A percentile compares a stretch with the other conserved stretches of the same genome.
Conservation (phyloP, 2,113 vertebrate species). For the Synodontis membranacea region DNA sequence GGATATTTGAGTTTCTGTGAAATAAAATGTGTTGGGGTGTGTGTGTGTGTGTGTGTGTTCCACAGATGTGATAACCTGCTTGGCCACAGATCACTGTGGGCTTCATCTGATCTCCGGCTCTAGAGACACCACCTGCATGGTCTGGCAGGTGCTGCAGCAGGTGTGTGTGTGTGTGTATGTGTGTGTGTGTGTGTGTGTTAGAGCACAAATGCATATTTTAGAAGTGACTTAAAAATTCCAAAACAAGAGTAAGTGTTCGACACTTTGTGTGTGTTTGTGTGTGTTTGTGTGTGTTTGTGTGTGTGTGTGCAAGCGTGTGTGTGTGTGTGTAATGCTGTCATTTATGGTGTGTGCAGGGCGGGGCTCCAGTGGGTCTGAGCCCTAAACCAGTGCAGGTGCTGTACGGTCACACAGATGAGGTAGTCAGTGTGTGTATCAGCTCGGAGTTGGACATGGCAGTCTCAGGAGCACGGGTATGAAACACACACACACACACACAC, state of each 20-base stretch:
- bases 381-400: constrained; percentile 92
- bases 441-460: constrained; percentile 95
- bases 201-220: background rate
- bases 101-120: constrained; percentile 97
- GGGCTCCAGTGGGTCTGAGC: constrained; percentile 81
- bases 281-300: background rate
- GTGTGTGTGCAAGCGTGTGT: constrained; percentile 67
- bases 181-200: background rate
- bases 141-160: constrained; percentile 96
- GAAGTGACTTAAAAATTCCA: background rate
- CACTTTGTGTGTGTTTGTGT: background rate
- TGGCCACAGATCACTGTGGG: constrained; percentile 91
- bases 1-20: background rate
- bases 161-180: constrained; percentile 61
- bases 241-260: background rate
- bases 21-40: background rate
- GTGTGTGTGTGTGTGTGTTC: constrained; percentile 20
- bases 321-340: background rate
- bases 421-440: constrained; percentile 89
- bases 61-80: constrained; percentile 92
- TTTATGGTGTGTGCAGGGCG: constrained; percentile 72
- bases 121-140: constrained; percentile 95
- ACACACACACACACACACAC: constrained; percentile 4
- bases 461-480: constrained; percentile 86
- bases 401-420: constrained; percentile 90